phyloP scores from a whole-genome alignment of 2,113 vertebrate genomes.

The Trachemys scripta region DNA sequence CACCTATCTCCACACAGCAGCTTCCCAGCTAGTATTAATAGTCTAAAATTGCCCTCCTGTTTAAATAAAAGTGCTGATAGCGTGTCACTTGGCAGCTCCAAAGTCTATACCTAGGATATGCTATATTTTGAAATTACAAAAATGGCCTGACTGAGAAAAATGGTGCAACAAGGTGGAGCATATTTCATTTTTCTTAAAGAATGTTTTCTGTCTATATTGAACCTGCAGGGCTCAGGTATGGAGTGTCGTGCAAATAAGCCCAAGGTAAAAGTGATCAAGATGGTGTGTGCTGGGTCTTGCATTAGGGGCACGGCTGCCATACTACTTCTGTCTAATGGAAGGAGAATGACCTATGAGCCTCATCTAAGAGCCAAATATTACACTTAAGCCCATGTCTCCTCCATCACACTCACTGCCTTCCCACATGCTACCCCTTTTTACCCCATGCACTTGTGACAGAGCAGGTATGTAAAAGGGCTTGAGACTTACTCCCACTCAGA shows the following conservation, averaged over 20 bases:
- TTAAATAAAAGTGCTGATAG: slow-evolving; percentile 69
- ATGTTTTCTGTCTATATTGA: slow-evolving; percentile 52
- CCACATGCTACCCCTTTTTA: background rate
- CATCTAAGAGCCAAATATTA: accelerated
- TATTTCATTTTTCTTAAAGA: slow-evolving; percentile 63
- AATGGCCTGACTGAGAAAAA: slow-evolving; percentile 72
- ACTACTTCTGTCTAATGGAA: background rate
- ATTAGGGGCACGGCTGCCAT: background rate
- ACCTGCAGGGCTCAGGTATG: accelerated
- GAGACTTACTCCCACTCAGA: background rate
- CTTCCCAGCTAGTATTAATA: slow-evolving; percentile 67
- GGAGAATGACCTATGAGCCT: background rate
- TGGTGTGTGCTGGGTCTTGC: background rate
- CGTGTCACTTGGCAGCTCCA: slow-evolving; percentile 69
- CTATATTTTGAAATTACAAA: slow-evolving; percentile 52
- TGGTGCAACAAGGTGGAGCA: slow-evolving; percentile 71
- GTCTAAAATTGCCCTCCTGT: slow-evolving; percentile 67
- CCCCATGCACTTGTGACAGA: background rate
- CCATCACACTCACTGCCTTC: background rate
- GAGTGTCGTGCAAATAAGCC: slow-evolving; percentile 11
- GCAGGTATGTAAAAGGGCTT: background rate
- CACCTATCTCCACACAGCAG: slow-evolving; percentile 65
- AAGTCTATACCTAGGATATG: slow-evolving; percentile 72
- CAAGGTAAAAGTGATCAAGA: slow-evolving; percentile 34
- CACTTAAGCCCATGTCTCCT: background rate